Evolutionary conservation across 2,113 vertebrate genomes (phyloP).

Genomic region (Nipponia nippon): DNA sequence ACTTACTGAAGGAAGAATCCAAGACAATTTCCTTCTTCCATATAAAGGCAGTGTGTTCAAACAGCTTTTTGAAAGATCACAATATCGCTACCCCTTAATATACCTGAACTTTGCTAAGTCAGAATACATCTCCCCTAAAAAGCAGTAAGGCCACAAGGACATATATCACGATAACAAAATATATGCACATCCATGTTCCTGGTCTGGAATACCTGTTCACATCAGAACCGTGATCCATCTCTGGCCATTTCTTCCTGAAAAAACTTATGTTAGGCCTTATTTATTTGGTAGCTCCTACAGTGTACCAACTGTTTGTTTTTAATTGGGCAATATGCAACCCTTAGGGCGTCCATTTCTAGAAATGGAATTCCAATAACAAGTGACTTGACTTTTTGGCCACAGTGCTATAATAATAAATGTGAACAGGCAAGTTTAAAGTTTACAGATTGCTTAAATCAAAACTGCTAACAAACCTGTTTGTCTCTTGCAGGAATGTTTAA

Average conservation of each 20-base stretch:
- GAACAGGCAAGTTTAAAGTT: neutral
- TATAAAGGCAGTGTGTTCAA: neutral
- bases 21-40: neutral
- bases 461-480: neutral
- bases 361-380: neutral
- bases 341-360: neutral
- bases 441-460: neutral
- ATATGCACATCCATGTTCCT: neutral
- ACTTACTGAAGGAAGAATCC: neutral
- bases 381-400: neutral
- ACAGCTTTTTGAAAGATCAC: neutral
- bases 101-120: neutral
- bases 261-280: neutral
- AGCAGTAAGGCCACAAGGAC: neutral
- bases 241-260: neutral
- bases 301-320: neutral
- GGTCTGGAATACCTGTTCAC: neutral
- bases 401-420: neutral
- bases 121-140: neutral
- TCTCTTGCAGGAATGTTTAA: neutral
- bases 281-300: neutral
- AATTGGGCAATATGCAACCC: neutral
- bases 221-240: neutral
- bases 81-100: accelerated
- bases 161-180: neutral